phyloP scores from a whole-genome alignment of 2,888 invertebrate species.

The Melangyna quadrimaculata region DNA sequence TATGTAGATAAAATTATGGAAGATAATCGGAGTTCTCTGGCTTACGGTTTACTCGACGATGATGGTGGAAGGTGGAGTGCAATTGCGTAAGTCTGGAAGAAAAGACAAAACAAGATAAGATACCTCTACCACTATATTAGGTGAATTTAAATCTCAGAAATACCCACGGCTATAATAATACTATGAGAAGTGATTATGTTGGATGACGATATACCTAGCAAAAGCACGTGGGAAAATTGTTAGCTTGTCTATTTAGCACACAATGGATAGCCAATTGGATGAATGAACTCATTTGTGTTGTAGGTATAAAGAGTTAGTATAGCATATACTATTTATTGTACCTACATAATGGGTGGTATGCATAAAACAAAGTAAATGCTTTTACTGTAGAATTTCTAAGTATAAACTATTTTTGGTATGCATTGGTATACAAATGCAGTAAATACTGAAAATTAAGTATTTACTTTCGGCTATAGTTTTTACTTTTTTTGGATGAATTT shows the following conservation, averaged over 20 bases:
- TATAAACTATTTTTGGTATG: too few relatives aligned
- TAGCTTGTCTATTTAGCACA: slow-evolving; percentile 76
- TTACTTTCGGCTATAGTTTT: too few relatives aligned
- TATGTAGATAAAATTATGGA: background rate
- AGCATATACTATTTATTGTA: too few relatives aligned
- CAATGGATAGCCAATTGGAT: slow-evolving; percentile 74
- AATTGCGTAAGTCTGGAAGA: slow-evolving; percentile 43
- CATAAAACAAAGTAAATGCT: too few relatives aligned
- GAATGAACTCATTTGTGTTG: slow-evolving; percentile 60
- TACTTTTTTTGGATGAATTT: too few relatives aligned
- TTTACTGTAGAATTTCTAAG: too few relatives aligned
- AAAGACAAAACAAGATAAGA: slow-evolving; percentile 34
- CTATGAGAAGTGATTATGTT: slow-evolving; percentile 69
- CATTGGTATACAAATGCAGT: too few relatives aligned
- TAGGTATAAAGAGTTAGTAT: background rate
- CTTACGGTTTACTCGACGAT: slow-evolving; percentile 20
- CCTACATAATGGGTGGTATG: too few relatives aligned
- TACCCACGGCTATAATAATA: slow-evolving; percentile 59
- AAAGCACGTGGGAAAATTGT: slow-evolving; percentile 72
- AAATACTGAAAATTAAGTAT: too few relatives aligned
- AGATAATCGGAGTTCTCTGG: slow-evolving; percentile 18
- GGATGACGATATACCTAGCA: slow-evolving; percentile 42
- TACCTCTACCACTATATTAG: slow-evolving; percentile 35
- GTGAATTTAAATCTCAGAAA: slow-evolving; percentile 48
- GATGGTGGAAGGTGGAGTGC: slow-evolving; percentile 29